Conservation (phyloP, 2,888 invertebrate species). For the Chymomyza procnemis region DNA sequence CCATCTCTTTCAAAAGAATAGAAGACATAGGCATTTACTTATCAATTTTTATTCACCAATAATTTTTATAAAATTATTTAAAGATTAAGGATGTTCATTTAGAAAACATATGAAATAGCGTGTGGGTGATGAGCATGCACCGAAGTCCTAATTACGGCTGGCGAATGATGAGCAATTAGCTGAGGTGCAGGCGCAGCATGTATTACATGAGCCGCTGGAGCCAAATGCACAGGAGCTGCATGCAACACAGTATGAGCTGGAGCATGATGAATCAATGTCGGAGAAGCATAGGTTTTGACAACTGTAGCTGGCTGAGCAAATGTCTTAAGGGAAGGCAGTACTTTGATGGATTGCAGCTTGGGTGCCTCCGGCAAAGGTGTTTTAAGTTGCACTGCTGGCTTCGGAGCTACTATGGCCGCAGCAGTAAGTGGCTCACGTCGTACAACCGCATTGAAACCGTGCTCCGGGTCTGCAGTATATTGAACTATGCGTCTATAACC, state of each 20-base stretch:
- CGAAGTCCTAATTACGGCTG: slow-evolving; percentile 54
- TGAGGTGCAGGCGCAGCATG: slow-evolving; percentile 50
- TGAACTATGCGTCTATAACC: slow-evolving; percentile 80
- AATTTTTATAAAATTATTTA: neutral
- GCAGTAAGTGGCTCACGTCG: slow-evolving; percentile 78
- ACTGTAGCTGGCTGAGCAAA: slow-evolving; percentile 45
- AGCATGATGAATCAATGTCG: slow-evolving; percentile 66
- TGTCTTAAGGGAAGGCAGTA: slow-evolving; percentile 31
- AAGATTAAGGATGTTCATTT: slow-evolving; percentile 10
- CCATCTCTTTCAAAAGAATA: too few relatives aligned
- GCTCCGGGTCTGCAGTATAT: slow-evolving; percentile 79
- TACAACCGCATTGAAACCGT: slow-evolving; percentile 81
- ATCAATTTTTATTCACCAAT: neutral
- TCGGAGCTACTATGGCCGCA: slow-evolving; percentile 34
- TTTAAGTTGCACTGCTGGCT: slow-evolving; percentile 6
- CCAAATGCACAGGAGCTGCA: slow-evolving; percentile 35
- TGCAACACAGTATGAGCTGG: slow-evolving; percentile 56
- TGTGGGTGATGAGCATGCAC: slow-evolving; percentile 59
- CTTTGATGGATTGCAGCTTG: slow-evolving; percentile 33
- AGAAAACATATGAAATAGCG: slow-evolving; percentile 66
- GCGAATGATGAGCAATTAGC: slow-evolving; percentile 58
- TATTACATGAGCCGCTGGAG: slow-evolving; percentile 27
- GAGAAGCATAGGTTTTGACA: slow-evolving; percentile 50
- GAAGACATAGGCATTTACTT: too few relatives aligned
- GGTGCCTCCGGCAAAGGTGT: slow-evolving; percentile 31